Evolutionary conservation across 2,113 vertebrate genomes (phyloP).

Genomic region (Monarcha castaneiventris): DNA sequence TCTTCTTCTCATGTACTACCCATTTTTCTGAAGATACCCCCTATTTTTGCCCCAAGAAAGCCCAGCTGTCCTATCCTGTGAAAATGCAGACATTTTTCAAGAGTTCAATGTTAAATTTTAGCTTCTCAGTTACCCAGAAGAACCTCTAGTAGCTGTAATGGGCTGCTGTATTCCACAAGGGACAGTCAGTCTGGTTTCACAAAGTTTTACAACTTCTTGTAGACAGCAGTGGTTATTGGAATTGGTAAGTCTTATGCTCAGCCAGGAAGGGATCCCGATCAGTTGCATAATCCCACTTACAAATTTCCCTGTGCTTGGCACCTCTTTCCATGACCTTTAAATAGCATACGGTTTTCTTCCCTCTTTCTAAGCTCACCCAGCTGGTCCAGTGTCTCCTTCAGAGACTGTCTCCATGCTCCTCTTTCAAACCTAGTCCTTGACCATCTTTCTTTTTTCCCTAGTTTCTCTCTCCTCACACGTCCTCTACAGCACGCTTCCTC

Average conservation of each 20-base stretch:
- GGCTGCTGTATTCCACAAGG: neutral
- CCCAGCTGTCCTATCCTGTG: accelerated
- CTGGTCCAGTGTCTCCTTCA: neutral
- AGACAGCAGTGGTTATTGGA: neutral
- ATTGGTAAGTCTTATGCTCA: neutral
- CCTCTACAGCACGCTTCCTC: neutral
- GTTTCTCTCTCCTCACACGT: neutral
- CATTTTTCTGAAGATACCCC: neutral
- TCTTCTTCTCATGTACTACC: neutral
- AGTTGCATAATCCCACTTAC: neutral
- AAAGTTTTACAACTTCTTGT: neutral
- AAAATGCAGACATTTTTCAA: neutral
- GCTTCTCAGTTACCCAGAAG: neutral
- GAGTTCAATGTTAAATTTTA: neutral
- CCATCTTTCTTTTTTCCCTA: neutral
- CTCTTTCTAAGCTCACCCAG: neutral
- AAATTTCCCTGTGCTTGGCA: neutral
- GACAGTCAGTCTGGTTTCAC: neutral
- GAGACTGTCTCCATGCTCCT: neutral
- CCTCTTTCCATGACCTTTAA: neutral
- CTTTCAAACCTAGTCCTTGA: neutral
- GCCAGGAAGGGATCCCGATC: neutral
- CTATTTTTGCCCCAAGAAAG: neutral
- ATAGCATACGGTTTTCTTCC: accelerated
- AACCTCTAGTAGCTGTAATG: neutral